phyloP scores from a whole-genome alignment of 1,140 invertebrate species.

The Melipona quadrifasciata region DNA sequence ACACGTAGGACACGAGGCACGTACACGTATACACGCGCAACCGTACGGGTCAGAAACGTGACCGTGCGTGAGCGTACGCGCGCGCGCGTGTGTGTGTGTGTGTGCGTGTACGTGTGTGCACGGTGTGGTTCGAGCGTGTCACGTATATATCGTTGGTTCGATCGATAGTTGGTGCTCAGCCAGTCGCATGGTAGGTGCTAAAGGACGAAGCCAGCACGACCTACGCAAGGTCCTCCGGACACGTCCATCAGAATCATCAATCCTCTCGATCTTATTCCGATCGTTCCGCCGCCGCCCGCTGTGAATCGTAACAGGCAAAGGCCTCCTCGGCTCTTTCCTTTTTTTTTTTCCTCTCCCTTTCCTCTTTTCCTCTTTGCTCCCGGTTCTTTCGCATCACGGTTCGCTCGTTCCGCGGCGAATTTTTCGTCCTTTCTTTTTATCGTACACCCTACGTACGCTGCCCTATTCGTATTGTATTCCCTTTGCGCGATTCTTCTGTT shows the following conservation, averaged over 20 bases:
- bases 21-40: neutral
- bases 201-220: slow-evolving; percentile 48
- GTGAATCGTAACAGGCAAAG: neutral
- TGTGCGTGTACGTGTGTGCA: neutral
- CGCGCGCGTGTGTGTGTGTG: neutral
- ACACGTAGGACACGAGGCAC: slow-evolving; percentile 4
- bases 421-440: slow-evolving; percentile 18
- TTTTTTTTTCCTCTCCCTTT: neutral
- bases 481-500: slow-evolving; percentile 42
- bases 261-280: slow-evolving; percentile 51
- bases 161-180: slow-evolving; percentile 57
- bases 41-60: slow-evolving; percentile 39
- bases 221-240: slow-evolving; percentile 41
- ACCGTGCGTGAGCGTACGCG: neutral
- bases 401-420: neutral
- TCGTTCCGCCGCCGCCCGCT: neutral
- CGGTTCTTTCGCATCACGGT: neutral
- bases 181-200: slow-evolving; percentile 52
- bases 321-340: neutral
- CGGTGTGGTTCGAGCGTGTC: slow-evolving; percentile 43
- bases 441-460: too few relatives aligned
- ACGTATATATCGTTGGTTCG: slow-evolving; percentile 50
- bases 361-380: neutral
- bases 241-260: slow-evolving; percentile 36
- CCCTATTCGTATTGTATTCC: slow-evolving; percentile 35